Evolutionary conservation across 2,797 vertebrate species (phyloP).

Genomic region (Helarctos malayanus): DNA sequence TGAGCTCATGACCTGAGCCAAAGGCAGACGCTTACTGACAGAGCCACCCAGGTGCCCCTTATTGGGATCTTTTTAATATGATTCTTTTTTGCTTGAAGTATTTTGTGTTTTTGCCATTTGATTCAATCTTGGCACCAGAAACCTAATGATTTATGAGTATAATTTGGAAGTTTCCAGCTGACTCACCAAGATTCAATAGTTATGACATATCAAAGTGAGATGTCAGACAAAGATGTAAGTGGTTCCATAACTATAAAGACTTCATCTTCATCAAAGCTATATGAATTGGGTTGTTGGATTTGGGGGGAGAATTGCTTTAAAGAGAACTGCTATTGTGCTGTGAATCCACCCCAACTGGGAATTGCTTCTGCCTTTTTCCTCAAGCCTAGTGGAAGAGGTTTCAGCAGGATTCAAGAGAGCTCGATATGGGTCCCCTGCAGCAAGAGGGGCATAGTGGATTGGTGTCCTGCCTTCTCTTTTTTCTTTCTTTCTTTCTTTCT

Average conservation of each 20-base stretch:
- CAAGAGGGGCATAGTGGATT: neutral
- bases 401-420: neutral
- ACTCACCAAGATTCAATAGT: constrained; percentile 52
- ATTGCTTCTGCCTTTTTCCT: constrained; percentile 35
- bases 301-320: constrained; percentile 30
- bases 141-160: constrained; percentile 70
- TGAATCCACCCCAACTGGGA: neutral
- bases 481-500: no score
- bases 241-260: neutral
- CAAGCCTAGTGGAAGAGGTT: constrained; percentile 38
- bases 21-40: neutral
- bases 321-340: neutral
- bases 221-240: constrained; percentile 46
- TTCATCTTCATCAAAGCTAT: neutral
- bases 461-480: neutral
- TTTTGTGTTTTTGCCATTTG: constrained; percentile 68
- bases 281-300: neutral
- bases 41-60: neutral
- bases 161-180: constrained; percentile 63
- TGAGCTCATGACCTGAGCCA: neutral
- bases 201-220: constrained; percentile 53
- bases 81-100: constrained; percentile 49
- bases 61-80: constrained; percentile 31
- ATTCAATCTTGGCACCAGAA: constrained; percentile 49
- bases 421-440: neutral